Evolutionary conservation across 2,888 invertebrate genomes (phyloP).

Genomic region (Perithous albicinctus): DNA sequence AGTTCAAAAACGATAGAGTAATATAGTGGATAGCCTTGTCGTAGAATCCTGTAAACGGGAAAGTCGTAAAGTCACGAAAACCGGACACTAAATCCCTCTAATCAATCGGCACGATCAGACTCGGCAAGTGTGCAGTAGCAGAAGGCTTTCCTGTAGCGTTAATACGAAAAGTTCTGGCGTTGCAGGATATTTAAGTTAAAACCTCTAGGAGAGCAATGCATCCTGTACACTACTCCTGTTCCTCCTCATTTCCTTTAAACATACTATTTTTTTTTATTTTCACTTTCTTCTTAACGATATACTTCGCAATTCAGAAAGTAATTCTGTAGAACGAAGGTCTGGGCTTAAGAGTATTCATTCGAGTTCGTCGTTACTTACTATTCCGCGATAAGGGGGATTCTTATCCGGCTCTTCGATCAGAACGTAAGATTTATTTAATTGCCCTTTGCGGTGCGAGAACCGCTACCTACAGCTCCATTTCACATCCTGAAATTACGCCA

Average conservation of each 20-base stretch:
- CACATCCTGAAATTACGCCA: constrained; percentile 49
- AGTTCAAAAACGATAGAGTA: neutral
- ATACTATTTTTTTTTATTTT: neutral
- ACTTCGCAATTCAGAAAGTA: neutral
- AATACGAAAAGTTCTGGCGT: constrained; percentile 58
- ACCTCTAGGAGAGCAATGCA: constrained; percentile 35
- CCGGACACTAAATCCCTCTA: constrained; percentile 46
- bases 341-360: constrained; percentile 21
- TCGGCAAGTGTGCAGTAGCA: neutral
- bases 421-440: constrained; percentile 65
- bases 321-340: neutral
- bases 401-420: constrained; percentile 61
- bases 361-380: constrained; percentile 54
- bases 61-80: constrained; percentile 22
- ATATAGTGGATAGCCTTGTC: neutral
- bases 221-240: neutral
- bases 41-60: neutral
- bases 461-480: constrained; percentile 26
- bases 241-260: neutral
- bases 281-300: constrained; percentile 3
- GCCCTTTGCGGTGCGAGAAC: constrained; percentile 59
- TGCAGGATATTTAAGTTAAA: constrained; percentile 49
- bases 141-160: constrained; percentile 41
- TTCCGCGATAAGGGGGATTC: constrained; percentile 43
- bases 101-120: constrained; percentile 46